These are phyloP conservation scores for Conistra vaccinii DNA, from an alignment of 2,888 invertebrate genomes.

Conservation along the genomic window DNA sequence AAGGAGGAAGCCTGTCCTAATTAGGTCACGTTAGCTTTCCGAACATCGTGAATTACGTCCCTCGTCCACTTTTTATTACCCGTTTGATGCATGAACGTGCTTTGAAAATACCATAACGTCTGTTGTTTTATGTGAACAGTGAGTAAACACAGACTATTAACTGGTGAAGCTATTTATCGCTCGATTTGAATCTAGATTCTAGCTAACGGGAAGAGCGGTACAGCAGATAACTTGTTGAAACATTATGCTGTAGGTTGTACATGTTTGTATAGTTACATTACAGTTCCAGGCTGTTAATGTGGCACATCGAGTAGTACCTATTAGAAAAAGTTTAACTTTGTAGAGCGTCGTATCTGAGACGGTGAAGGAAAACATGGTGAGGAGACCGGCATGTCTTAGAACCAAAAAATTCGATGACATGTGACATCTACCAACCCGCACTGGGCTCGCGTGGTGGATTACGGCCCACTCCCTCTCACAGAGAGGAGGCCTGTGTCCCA, in stretches of 20 bases:
- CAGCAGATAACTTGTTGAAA: conserved; percentile 42
- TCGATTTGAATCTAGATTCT: conserved; percentile 52
- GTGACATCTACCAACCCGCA: too few relatives aligned
- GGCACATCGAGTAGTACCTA: neutral
- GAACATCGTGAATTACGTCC: conserved; percentile 70
- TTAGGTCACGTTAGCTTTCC: conserved; percentile 74
- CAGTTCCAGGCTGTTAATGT: neutral
- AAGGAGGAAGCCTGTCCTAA: conserved; percentile 71
- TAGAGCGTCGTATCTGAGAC: neutral
- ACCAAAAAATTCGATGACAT: too few relatives aligned
- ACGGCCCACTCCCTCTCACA: too few relatives aligned
- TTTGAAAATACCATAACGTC: conserved; percentile 57
- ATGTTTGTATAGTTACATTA: neutral
- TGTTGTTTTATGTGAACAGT: conserved; percentile 52
- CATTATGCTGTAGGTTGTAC: conserved; percentile 20
- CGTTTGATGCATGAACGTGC: conserved; percentile 60
- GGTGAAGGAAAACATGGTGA: too few relatives aligned
- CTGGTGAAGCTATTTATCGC: conserved; percentile 47
- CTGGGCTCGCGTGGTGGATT: too few relatives aligned
- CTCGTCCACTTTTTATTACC: conserved; percentile 68
- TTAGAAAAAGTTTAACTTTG: neutral
- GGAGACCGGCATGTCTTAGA: too few relatives aligned
- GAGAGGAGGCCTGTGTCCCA: too few relatives aligned
- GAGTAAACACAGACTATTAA: conserved; percentile 54
- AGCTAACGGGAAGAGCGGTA: conserved; percentile 47